Evolutionary conservation across 2,888 invertebrate species (phyloP).

Genomic region (Drosophila heteroneura): DNA sequence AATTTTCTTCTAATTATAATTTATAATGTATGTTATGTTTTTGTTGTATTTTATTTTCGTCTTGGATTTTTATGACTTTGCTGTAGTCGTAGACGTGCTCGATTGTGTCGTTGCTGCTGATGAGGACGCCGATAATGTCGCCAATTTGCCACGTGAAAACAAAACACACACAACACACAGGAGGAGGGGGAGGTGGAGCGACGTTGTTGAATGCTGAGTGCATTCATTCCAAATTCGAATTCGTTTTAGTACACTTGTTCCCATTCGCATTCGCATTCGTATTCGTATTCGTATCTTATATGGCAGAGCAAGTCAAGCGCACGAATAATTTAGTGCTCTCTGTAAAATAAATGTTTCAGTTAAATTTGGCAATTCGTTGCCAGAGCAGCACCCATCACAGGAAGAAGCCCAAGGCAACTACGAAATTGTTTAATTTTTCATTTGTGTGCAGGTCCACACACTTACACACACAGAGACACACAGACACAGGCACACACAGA

Average conservation of each 20-base stretch:
- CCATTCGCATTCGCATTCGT: slow-evolving; percentile 13
- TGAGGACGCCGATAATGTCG: slow-evolving; percentile 64
- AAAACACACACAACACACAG: slow-evolving; percentile 23
- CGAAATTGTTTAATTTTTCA: slow-evolving; percentile 81
- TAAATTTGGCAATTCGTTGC: slow-evolving; percentile 78
- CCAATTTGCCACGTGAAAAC: slow-evolving; percentile 71
- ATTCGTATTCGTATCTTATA: slow-evolving; percentile 37
- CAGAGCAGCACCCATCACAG: slow-evolving; percentile 23
- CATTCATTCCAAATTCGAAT: slow-evolving; percentile 37
- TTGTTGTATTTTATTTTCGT: slow-evolving; percentile 6
- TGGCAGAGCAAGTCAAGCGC: slow-evolving; percentile 33
- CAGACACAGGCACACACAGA: slow-evolving; percentile 16
- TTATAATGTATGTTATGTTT: slow-evolving; percentile 46
- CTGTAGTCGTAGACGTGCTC: not conserved
- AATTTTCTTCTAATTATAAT: slow-evolving; percentile 41
- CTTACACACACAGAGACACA: slow-evolving; percentile 8
- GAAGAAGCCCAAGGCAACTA: slow-evolving; percentile 37
- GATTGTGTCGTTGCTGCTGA: slow-evolving; percentile 39
- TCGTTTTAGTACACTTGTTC: slow-evolving; percentile 1
- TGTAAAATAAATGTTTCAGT: slow-evolving; percentile 75
- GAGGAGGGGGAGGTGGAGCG: not conserved
- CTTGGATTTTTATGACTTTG: slow-evolving; percentile 58
- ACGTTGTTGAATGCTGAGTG: slow-evolving; percentile 17
- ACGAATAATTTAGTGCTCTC: slow-evolving; percentile 77
- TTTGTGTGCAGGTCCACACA: slow-evolving; percentile 48